These are phyloP conservation scores for Microtus ochrogaster DNA, from an alignment of 2,113 vertebrate species.

Conservation along the genomic window DNA sequence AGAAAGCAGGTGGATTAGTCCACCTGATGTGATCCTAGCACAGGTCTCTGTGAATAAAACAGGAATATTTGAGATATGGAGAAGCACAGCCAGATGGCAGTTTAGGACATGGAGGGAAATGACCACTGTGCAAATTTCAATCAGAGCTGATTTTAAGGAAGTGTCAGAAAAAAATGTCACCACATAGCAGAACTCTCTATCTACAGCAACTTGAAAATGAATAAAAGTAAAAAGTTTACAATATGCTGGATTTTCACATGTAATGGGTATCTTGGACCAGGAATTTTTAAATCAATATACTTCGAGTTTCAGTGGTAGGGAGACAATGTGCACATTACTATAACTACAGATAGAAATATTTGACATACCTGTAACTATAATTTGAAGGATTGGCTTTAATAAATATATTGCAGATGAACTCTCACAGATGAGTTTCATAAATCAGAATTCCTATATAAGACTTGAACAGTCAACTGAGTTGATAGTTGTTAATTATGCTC, in stretches of 20 bases:
- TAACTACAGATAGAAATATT: neutral
- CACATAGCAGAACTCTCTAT: neutral
- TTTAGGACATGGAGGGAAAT: neutral
- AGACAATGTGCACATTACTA: neutral
- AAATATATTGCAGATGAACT: neutral
- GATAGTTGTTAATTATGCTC: neutral
- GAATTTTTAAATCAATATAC: neutral
- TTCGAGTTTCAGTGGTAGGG: neutral
- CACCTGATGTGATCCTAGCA: neutral
- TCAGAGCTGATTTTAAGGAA: neutral
- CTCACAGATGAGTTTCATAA: neutral
- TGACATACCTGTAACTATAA: neutral
- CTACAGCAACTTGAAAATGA: neutral
- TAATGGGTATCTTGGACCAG: neutral
- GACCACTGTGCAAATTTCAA: neutral
- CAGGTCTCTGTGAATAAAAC: neutral
- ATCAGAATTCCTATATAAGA: neutral
- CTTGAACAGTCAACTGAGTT: neutral
- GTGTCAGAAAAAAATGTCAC: neutral
- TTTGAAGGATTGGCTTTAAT: neutral
- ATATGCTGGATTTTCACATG: neutral
- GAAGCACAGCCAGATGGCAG: neutral
- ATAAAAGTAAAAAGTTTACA: neutral
- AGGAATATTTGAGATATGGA: neutral
- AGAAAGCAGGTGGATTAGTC: neutral